Evolutionary conservation across 2,797 vertebrate species (phyloP).

Genomic region (Sus cebifrons): DNA sequence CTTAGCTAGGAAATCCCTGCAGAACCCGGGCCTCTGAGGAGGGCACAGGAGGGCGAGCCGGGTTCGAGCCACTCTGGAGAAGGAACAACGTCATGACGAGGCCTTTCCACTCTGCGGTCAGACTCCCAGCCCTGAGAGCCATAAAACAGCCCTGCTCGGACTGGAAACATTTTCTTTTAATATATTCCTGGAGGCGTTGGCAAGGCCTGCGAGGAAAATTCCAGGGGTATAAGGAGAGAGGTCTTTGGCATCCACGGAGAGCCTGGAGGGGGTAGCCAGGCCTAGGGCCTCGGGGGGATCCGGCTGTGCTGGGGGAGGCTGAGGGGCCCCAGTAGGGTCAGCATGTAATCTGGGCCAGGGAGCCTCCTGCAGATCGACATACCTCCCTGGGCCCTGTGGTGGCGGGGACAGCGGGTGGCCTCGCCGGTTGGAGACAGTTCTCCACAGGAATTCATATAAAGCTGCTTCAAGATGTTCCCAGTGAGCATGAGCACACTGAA

Average conservation of each 20-base stretch:
- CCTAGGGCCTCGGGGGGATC: background rate
- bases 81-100: background rate
- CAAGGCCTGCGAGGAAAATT: conserved; percentile 76
- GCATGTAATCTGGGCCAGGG: background rate
- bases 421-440: rapidly evolving
- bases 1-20: background rate
- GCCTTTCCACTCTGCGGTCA: conserved; percentile 76
- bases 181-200: conserved; percentile 73
- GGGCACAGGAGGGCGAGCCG: background rate
- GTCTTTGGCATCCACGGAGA: background rate
- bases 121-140: background rate
- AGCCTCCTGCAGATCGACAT: background rate
- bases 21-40: background rate
- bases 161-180: conserved; percentile 76
- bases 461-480: background rate
- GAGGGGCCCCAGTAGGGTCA: background rate
- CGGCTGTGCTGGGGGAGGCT: background rate
- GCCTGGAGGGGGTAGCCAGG: background rate
- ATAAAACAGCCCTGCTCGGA: conserved; percentile 66
- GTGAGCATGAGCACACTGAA: background rate
- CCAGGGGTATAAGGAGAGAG: conserved; percentile 54
- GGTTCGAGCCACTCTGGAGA: rapidly evolving
- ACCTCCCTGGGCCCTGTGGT: background rate
- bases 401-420: background rate
- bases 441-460: conserved; percentile 47